Evolutionary conservation across 2,888 invertebrate genomes (phyloP), one percentile per base, ranked within the genome.

Genomic region (Ptilodon capucinus): DNA sequence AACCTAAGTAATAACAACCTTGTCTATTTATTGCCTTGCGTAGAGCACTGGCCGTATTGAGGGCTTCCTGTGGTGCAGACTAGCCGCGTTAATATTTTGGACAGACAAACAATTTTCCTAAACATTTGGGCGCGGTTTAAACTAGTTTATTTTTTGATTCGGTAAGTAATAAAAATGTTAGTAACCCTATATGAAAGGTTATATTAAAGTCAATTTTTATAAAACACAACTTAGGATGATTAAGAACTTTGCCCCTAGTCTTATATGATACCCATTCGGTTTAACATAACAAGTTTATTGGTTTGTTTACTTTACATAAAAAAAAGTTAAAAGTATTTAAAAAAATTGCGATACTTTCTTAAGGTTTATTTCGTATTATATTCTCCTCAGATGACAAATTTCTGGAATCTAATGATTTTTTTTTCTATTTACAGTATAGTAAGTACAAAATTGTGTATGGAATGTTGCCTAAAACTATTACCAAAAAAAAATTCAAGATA

Each of bases 1-100:
- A n/a, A n/a, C n/a, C n/a, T n/a, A 51, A 57, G 41, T 51, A 54
- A 56, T 68, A 17, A 17, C 8, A 71, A 72, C 79, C 80, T 81
- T 79, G 79, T 51, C 53, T 63, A 71, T 71, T 72, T 74, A 79
- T 75, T 73, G 64, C 61, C 64, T 54, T 52, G 57, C 63, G 64
- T 70, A 56, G 69, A 63, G 66, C 72, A 68, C 64, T 54, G 66
- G 59, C 68, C 69, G 62, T 71, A 77, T 77, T 76, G 76, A 76
- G 69, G 63, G 67, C 62, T 79, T 83, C 81, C 81, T 79, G 78
- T 57, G 52, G 50, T 54, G 50, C 51, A 52, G 45, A 57, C 54
- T 55, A 38, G 40, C 40, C 35, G 25, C 38, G 51, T 19, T 23
- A 38, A 40, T 38, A 53, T 57, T 48, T 45, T n/a, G 34, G 43